A percentile compares a stretch with the other conserved stretches of the same genome.
phyloP scores from a whole-genome alignment of 2,113 vertebrate genomes.

The Mesembrinibis cayennensis region DNA sequence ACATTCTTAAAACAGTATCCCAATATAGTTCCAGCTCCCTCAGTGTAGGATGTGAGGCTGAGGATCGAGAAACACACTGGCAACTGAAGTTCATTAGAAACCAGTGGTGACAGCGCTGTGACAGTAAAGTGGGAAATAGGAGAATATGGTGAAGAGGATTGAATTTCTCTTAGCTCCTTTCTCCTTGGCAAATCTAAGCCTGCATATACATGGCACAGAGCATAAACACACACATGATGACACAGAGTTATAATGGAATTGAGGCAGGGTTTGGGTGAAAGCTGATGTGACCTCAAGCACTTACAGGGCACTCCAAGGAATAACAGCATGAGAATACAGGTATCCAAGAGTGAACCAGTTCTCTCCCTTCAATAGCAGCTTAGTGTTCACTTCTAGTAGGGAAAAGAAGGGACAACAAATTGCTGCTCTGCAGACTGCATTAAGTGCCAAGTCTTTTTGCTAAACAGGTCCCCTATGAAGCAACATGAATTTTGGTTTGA shows the following conservation, averaged over 20 bases:
- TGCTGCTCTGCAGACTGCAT: background rate
- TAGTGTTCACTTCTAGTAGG: too few relatives aligned
- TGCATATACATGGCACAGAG: background rate
- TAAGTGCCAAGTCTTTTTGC: background rate
- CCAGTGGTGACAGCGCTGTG: background rate
- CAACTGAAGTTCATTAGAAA: background rate
- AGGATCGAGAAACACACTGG: background rate
- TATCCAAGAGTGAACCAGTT: background rate
- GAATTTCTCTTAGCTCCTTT: background rate
- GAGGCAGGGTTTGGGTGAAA: background rate
- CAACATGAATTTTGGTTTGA: background rate
- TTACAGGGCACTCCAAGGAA: background rate
- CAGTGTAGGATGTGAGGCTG: background rate
- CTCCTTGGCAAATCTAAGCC: background rate
- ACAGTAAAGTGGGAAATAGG: background rate
- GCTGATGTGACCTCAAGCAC: background rate
- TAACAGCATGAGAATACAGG: background rate
- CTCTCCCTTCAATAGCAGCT: background rate
- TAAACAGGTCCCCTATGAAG: background rate
- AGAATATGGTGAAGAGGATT: background rate
- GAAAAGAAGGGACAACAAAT: background rate
- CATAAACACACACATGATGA: background rate
- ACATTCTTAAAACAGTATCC: background rate
- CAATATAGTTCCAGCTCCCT: background rate
- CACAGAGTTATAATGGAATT: background rate